These are phyloP conservation scores for Barypeithes pellucidus DNA, from an alignment of 2,888 invertebrate species.

Conservation along the genomic window DNA sequence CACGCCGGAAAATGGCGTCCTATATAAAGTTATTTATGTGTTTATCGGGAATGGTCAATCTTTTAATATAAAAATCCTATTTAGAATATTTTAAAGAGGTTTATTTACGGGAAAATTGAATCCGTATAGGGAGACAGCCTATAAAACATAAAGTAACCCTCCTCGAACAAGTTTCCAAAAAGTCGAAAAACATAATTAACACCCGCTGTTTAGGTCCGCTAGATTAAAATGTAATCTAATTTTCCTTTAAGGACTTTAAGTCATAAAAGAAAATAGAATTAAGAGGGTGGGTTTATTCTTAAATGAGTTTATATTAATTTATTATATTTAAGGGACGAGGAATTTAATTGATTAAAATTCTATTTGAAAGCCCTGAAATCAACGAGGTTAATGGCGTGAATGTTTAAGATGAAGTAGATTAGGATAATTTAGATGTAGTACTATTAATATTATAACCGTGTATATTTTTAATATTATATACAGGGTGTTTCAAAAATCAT, in stretches of 20 bases:
- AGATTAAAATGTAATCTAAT: conserved; percentile 39
- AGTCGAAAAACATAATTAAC: conserved; percentile 34
- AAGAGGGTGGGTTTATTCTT: conserved; percentile 23
- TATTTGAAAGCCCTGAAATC: not conserved
- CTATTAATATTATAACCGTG: too few relatives aligned
- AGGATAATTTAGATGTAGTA: too few relatives aligned
- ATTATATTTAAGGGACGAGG: conserved; percentile 2
- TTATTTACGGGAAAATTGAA: not conserved
- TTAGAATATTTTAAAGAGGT: not conserved
- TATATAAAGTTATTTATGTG: too few relatives aligned
- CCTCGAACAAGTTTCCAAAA: conserved; percentile 15
- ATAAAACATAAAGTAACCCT: not conserved
- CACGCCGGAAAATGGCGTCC: too few relatives aligned
- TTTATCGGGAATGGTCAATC: too few relatives aligned
- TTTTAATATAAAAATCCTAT: too few relatives aligned
- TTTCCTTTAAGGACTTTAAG: conserved; percentile 21
- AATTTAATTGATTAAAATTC: not conserved
- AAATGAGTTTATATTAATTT: conserved; percentile 9
- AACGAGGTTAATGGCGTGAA: too few relatives aligned
- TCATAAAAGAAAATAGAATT: conserved; percentile 26
- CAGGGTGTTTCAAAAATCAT: too few relatives aligned
- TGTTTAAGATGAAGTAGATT: too few relatives aligned
- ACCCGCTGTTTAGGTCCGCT: not conserved
- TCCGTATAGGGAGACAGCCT: not conserved
- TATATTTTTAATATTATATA: too few relatives aligned